Evolutionary conservation across 2,888 invertebrate species (phyloP).

Genomic region (Mesoligia furuncula): DNA sequence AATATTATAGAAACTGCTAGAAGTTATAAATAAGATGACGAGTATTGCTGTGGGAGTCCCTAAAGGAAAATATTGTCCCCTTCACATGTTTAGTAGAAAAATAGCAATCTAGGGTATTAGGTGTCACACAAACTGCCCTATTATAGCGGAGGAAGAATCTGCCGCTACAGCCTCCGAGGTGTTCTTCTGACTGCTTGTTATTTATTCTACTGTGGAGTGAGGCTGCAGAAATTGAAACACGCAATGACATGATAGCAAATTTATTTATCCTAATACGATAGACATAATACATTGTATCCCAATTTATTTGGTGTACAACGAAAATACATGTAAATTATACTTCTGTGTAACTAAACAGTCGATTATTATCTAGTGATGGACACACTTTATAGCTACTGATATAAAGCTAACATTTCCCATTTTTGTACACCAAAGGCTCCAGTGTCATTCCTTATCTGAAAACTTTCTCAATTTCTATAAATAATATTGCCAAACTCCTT

Average conservation of each 20-base stretch:
- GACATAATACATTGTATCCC: conserved; percentile 81
- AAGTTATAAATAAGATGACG: too few species aligned
- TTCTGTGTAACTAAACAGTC: conserved; percentile 68
- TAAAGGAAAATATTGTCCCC: too few species aligned
- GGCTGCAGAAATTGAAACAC: conserved; percentile 63
- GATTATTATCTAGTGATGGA: conserved; percentile 66
- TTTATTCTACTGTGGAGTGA: too few species aligned
- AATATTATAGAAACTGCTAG: too few species aligned
- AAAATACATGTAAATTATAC: conserved; percentile 71
- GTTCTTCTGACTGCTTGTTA: too few species aligned
- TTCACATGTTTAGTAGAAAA: too few species aligned
- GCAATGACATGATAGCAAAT: conserved; percentile 86
- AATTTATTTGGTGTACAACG: conserved; percentile 76
- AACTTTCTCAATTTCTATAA: conserved; percentile 60
- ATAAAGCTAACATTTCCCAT: conserved; percentile 62
- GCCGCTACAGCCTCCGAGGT: too few species aligned
- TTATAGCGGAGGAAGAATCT: too few species aligned
- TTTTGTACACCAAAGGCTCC: conserved; percentile 72
- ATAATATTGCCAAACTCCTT: conserved; percentile 71
- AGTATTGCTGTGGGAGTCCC: too few species aligned
- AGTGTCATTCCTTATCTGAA: conserved; percentile 58
- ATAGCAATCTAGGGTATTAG: too few species aligned
- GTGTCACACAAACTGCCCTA: too few species aligned
- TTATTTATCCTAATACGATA: conserved; percentile 87
- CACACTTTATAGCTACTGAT: conserved; percentile 66